These are phyloP conservation scores for Odontomyia ornata DNA, from an alignment of 2,888 invertebrate species.

Conservation along the genomic window DNA sequence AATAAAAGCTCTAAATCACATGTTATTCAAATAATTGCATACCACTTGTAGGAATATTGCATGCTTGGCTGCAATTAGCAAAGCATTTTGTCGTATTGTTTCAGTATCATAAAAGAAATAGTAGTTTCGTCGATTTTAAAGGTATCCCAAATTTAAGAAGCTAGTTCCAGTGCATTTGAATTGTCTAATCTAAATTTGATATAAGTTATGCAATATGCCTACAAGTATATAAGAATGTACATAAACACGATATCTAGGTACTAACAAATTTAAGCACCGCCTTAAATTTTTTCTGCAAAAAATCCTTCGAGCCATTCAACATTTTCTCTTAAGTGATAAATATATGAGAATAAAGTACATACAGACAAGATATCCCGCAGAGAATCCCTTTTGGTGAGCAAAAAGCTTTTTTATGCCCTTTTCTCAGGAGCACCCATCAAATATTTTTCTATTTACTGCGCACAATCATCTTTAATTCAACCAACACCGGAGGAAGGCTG, in stretches of 20 bases:
- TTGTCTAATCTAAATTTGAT: background rate
- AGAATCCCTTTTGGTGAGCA: background rate
- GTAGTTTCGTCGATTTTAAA: no score
- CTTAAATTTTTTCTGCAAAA: background rate
- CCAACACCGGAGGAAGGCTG: background rate
- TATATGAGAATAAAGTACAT: background rate
- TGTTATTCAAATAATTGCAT: no score
- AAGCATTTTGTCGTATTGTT: no score
- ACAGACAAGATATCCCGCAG: slow-evolving; percentile 6
- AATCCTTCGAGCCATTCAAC: background rate
- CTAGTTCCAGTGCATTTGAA: background rate
- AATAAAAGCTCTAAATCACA: no score
- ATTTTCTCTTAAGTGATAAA: slow-evolving; percentile 31
- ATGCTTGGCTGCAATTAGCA: no score
- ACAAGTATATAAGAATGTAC: background rate
- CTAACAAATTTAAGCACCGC: slow-evolving; percentile 28
- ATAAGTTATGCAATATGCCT: background rate
- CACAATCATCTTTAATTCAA: slow-evolving; percentile 39
- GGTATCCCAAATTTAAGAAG: no score
- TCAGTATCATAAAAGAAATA: no score
- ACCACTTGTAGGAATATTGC: no score
- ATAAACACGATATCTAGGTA: background rate
- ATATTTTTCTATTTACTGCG: slow-evolving; percentile 31
- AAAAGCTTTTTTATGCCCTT: slow-evolving; percentile 17
- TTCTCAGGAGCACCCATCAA: slow-evolving; percentile 32